phyloP scores from a whole-genome alignment of 2,888 invertebrate genomes.

The Andrena dorsata region DNA sequence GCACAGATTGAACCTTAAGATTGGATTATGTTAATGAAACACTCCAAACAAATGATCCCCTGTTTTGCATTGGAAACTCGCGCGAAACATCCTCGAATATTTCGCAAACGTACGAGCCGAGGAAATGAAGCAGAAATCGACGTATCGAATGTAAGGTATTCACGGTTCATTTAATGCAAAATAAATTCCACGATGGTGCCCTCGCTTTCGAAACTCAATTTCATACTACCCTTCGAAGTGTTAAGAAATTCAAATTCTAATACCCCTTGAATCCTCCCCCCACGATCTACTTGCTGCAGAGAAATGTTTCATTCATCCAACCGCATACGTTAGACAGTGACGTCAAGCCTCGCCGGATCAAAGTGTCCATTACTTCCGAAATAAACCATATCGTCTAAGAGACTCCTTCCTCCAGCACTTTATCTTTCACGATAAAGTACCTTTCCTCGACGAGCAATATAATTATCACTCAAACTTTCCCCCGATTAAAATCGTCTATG shows the following conservation, averaged over 20 bases:
- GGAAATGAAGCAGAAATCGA: neutral
- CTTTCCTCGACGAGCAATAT: no score
- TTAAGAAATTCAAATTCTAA: conserved; percentile 68
- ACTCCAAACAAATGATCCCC: neutral
- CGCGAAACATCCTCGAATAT: neutral
- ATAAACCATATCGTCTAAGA: neutral
- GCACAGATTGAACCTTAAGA: conserved; percentile 3
- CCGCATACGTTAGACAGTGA: conserved; percentile 8
- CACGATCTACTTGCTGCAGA: conserved; percentile 42
- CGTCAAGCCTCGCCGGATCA: conserved; percentile 51
- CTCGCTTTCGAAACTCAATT: conserved; percentile 40
- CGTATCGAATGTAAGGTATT: conserved; percentile 2
- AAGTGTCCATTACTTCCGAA: conserved; percentile 37
- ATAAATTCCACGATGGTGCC: conserved; percentile 7
- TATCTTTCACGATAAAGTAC: neutral
- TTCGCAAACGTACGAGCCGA: neutral
- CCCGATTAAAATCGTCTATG: neutral
- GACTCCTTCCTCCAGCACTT: conserved; percentile 12
- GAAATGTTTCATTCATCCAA: conserved; percentile 69
- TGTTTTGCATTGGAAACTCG: neutral
- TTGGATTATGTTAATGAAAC: neutral
- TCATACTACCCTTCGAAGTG: conserved; percentile 23
- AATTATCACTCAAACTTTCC: no score
- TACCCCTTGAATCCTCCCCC: conserved; percentile 47
- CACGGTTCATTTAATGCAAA: neutral